Conservation (phyloP, 92 coral and sea anemone species). For the Anthopleura xanthogrammica region DNA sequence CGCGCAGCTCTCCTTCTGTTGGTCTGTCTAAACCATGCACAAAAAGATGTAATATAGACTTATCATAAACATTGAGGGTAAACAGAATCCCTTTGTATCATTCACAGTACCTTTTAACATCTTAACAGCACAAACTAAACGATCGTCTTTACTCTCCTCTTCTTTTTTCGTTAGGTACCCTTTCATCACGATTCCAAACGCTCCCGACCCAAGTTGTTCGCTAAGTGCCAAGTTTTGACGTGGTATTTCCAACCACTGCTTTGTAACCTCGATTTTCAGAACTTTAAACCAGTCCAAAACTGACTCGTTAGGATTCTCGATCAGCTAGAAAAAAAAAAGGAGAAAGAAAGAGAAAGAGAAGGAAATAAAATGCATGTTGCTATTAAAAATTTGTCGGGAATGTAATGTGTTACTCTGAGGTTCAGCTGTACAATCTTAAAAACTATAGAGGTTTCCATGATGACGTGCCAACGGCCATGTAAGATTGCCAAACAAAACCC, state of each 20-base stretch:
- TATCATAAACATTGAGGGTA: too few relatives aligned
- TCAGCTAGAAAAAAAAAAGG: too few relatives aligned
- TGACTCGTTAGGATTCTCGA: conserved; percentile 10
- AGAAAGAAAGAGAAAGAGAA: neutral
- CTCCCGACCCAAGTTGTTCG: conserved; percentile 39
- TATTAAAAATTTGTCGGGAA: too few relatives aligned
- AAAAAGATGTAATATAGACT: neutral
- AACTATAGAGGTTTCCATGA: too few relatives aligned
- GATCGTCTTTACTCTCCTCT: neutral
- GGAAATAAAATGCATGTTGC: too few relatives aligned
- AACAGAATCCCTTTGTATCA: too few relatives aligned
- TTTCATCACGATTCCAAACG: conserved; percentile 41
- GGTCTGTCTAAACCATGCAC: neutral
- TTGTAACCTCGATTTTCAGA: conserved; percentile 4
- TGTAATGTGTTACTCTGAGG: too few relatives aligned
- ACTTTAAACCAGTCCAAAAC: conserved; percentile 16
- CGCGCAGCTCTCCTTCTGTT: neutral
- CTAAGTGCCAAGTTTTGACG: conserved; percentile 31
- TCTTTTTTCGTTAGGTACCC: conserved; percentile 12
- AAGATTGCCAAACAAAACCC: too few relatives aligned
- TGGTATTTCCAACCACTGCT: conserved; percentile 44
- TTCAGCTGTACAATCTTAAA: too few relatives aligned
- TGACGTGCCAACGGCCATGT: too few relatives aligned
- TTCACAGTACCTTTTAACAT: conserved; percentile 41
- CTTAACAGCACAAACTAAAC: conserved; percentile 38